Base-by-base conservation (phyloP, 92 coral and sea anemone species). In the Phenganax marumi region DNA sequence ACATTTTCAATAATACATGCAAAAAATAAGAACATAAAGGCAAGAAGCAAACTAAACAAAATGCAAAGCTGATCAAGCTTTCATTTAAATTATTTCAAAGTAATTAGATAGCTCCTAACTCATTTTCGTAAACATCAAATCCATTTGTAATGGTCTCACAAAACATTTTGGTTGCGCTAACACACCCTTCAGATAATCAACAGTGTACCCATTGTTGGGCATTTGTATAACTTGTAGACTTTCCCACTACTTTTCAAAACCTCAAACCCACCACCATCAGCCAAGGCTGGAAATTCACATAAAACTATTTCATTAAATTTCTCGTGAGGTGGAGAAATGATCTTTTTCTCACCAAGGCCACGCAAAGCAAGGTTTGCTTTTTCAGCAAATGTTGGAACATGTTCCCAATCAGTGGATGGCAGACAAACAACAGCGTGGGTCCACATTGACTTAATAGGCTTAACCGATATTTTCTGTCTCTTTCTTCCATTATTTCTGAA, bases 121-220 rank as follows among this genome's bases (percentile, higher is more conserved):
- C 43, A 33, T 33, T 33, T 33, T 33, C 43, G 43, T 33, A 33
- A 33, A 33, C 43, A 33, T 33, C 43, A 68, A 52, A 68, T 74
- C 80, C 80, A 54, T 19, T 51, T 74, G 80, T 47, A 74, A 47
- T 33, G 80, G 80, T 26, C 63, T 56, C 12, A n/a, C 62, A 60
- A 50, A 50, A 51, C 80, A 54, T 51, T 74, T 74, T 51, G 80
- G 18, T 74, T 74, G 80, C 14, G 43, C 56, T 26, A 74, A 60
- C 62, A 74, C 80, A 60, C 80, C 63, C 53, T 74, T 74, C 47
- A 74, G 43, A 50, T 74, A 74, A 54, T 74, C 65, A 58, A 58
- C 65, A 3, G 65, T 16, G 23, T 58, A 58, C 65, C 65, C 65
- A 13, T 23, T 23, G 21, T 13, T 58, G 65, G 65, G 65, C 18